These are phyloP conservation scores for Myiothlypis chrysogaster DNA, from an alignment of 2,797 vertebrate species.

Conservation along the genomic window DNA sequence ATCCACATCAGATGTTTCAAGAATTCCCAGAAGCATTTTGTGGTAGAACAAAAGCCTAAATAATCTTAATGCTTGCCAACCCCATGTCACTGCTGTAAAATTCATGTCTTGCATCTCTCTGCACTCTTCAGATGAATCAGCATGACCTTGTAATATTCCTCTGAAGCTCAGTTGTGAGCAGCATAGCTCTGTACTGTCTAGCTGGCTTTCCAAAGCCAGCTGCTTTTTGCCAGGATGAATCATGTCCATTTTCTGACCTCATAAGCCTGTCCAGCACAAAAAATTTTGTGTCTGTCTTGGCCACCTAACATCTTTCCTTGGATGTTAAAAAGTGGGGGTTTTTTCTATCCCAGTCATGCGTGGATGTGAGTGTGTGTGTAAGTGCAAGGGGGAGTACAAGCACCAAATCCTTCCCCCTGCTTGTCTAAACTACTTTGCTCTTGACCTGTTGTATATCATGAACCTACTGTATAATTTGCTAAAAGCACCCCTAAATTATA, in stretches of 20 bases:
- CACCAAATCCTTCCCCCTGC: neutral
- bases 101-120: neutral
- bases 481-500: neutral
- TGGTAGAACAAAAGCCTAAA: neutral
- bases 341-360: fast-evolving
- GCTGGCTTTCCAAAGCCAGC: neutral
- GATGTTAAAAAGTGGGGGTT: neutral
- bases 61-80: neutral
- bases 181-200: fast-evolving
- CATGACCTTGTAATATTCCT: neutral
- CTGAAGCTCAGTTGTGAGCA: neutral
- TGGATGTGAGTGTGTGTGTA: fast-evolving
- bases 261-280: neutral
- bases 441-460: neutral
- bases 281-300: neutral
- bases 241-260: neutral
- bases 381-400: neutral
- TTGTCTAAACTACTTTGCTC: neutral
- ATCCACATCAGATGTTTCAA: neutral
- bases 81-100: neutral
- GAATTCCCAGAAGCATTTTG: neutral
- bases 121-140: neutral
- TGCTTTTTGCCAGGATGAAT: neutral
- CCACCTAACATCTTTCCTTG: neutral
- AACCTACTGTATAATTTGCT: neutral